Base-by-base conservation (phyloP, 1,140 invertebrate genomes). In the Drosophila prosaltans region DNA sequence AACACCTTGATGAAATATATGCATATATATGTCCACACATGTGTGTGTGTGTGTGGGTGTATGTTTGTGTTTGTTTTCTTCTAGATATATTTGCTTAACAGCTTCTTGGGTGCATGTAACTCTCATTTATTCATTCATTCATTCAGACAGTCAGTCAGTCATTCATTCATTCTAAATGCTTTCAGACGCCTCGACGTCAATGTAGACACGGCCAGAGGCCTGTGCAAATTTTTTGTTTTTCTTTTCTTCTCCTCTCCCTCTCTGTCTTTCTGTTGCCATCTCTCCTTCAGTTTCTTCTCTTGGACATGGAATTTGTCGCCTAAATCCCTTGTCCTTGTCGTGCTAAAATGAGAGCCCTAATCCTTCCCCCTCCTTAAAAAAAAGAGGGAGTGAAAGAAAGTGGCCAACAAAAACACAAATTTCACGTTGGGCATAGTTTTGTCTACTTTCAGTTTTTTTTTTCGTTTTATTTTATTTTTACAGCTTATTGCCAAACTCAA, bases 391-490 rank as follows among this genome's bases (percentile, higher is more conserved):
- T 1, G 55, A 28, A 7, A 45, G 32, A 79, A 86, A 51, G 21
- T 64, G 78, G 81, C 67, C 55, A 78, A 57, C 63, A 73, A 63
- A 71, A 77, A 66, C 48, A 64, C 11, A 32, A 28, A 41, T 16
- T 39, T 21, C 30, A 64, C 60, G 51, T 45, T 70, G 28, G 39
- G 3, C 26, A 63, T 41, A 30, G 28, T 45, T 48, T 43, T 60
- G 32, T 1, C 39, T 36, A 36, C 32, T 69, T 75, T 69, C 10
- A 40, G 61, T 63, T 36, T 36, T 36, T 36, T 6, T 7, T 36
- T 64, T 71, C 43, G 80, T 89, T 84, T 80, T 71, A 71, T 83
- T 84, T 89, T 78, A 69, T 78, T 88, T 89, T 89, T 71, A 84
- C 66, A 74, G 85, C 79, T 89, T 89, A 90, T 84, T 83, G 72